Evolutionary conservation across 2,888 invertebrate genomes (phyloP), one percentile per base, ranked within the genome.

Genomic region (Nomada fucata): DNA sequence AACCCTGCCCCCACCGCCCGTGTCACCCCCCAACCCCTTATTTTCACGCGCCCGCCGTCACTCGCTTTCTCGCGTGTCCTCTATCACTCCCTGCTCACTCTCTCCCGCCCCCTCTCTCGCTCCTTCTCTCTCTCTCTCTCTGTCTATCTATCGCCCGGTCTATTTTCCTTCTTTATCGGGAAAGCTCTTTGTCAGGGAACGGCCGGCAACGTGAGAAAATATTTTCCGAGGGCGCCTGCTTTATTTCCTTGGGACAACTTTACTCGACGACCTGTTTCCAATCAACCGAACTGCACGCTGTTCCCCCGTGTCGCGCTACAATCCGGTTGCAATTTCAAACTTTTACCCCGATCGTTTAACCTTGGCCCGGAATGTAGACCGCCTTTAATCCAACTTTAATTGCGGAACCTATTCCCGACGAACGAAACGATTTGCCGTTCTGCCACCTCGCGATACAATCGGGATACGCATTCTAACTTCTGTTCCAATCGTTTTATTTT

Each of bases 81-180:
- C 53, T n/a, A 53, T 52, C 9, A 53, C 18, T 53, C 2, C 1
- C 23, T 23, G 23, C 23, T 23, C n/a, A n/a, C n/a, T 23, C 20
- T 23, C 11, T 11, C 26, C 4, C 26, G 1, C 60, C 13, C 92
- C 94, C 94, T 23, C 23, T 1, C 23, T 23, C 23, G 0, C 23
- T 1, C 23, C 23, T 23, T 23, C 23, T 23, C 23, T 94, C 94
- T 29, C 29, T n/a, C n/a, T 36, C 29, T 18, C 44, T 13, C 0
- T 36, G 1, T 36, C 36, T 36, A 9, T 36, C 7, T 36, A 36
- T 36, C 7, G 29, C 29, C 29, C 29, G 29, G 10, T 61, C 29
- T 13, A 2, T 91, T 94, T 93, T 84, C 91, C 92, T 87, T 89
- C 88, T 89, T 91, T 91, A 91, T 91, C 91, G 88, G 88, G 71